These are phyloP conservation scores for Sinopyrophorus schimmeli DNA, from an alignment of 2,888 invertebrate species.

Conservation along the genomic window DNA sequence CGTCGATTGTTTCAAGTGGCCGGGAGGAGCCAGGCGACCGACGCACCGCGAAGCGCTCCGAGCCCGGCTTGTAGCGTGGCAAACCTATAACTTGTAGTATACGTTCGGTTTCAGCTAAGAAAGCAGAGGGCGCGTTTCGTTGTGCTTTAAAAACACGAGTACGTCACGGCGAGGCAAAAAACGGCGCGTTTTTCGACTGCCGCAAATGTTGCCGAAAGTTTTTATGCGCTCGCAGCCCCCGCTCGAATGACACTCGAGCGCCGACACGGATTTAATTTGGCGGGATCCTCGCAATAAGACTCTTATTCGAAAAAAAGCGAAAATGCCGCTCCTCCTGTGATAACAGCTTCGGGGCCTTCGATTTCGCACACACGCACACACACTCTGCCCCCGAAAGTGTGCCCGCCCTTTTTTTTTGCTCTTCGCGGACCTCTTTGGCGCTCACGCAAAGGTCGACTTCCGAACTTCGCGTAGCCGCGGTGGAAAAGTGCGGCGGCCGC, in stretches of 20 bases:
- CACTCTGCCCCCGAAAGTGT: too few species aligned
- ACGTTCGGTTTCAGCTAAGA: constrained; percentile 38
- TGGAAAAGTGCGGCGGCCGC: too few species aligned
- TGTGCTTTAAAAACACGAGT: constrained; percentile 29
- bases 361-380: too few species aligned
- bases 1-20: constrained; percentile 28
- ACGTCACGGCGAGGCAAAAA: constrained; percentile 29
- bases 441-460: too few species aligned
- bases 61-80: constrained; percentile 32
- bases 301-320: too few species aligned
- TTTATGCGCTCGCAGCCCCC: constrained; percentile 8
- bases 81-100: constrained; percentile 33
- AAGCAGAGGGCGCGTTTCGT: constrained; percentile 33
- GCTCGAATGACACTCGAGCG: constrained; percentile 7
- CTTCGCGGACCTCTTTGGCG: too few species aligned
- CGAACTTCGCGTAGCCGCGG: too few species aligned
- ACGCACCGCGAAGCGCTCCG: constrained; percentile 33
- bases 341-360: too few species aligned
- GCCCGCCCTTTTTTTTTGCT: too few species aligned
- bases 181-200: constrained; percentile 26
- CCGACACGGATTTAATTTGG: constrained; percentile 2
- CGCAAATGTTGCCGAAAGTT: constrained; percentile 11
- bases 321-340: too few species aligned
- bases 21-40: constrained; percentile 28
- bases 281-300: too few species aligned